Base-by-base conservation (phyloP, 1,140 invertebrate species). In the Ips typographus region DNA sequence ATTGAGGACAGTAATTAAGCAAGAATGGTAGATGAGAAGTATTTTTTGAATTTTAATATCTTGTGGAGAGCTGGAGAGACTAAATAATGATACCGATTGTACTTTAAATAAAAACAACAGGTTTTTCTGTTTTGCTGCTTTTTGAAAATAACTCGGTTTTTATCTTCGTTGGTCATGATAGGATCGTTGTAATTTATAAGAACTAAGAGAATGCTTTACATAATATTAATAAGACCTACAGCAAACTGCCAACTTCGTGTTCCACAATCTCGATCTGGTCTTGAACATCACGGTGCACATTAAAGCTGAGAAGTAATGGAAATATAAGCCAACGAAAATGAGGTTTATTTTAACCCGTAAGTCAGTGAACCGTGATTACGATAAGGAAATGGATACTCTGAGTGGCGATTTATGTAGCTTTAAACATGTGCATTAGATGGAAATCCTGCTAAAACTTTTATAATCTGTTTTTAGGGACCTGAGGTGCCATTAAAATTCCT, bases 331-430 rank as follows among this genome's bases (percentile, higher is more conserved):
- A 7, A 55, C 41, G 42, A 66, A 55, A 66, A 66, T 66, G 55
- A 58, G 64, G 64, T 58, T 66, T 66, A 66, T 66, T 66, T 66
- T 57, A 66, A 52, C 53, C 37, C 6, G 53, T 52, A 38, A 66
- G 64, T 66, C 64, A 66, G 64, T 66, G 64, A 66, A 66, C 64
- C 55, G 64, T 49, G 53, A 58, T 66, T 58, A 43, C 64, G 64
- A 66, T 66, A 66, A 66, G 64, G 64, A 66, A 66, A 58, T 58
- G 64, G 64, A 37, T 56, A 65, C 51, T 65, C 36, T 4, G 62
- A 65, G 62, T 65, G 51, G 51, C 62, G 56, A 65, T 65, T 65
- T 65, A 65, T 65, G 62, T 65, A 55, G 51, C 56, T 56, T 65
- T 65, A 65, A 65, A 65, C 62, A 65, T 65, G 62, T 55, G 51